Evolutionary conservation across 2,113 vertebrate genomes (phyloP), one percentile per base, ranked within the genome.

Genomic region (Solea senegalensis): DNA sequence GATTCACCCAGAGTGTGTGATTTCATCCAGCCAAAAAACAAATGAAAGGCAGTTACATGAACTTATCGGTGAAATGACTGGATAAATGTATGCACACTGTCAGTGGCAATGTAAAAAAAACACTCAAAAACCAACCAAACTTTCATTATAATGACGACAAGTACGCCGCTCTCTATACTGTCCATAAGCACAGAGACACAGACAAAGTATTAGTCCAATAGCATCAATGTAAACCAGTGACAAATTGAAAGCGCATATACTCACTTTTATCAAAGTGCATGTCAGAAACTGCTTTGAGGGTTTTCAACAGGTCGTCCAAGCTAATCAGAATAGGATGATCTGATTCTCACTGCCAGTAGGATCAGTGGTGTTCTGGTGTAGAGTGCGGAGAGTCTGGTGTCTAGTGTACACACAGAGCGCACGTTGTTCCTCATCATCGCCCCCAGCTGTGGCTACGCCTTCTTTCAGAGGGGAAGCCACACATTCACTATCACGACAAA

Each of bases 261-360:
- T 93, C 74, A 94, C 93, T 86, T 89, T 92, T 92, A 86, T 91
- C 91, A 93, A 91, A 92, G 92, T 92, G 93, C 93, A 94, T 94
- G 91, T 93, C 92, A 93, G 85, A 90, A 86, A 74, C 89, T 73
- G 82, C 79, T 83, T 85, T 68, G 72, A 68, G 64, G 21, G 62
- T 60, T 49, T n/a, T 80, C 72, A 63, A 60, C 65, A 80, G 74
- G 74, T 88, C 57, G 53, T 87, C 21, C 61, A 40, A 16, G 54
- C 54, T 64, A 40, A 46, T 74, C n/a, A 7, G 6, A 73, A 44
- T 0, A 40, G 53, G 51, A 66, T 57, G 8, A 26, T 51, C 5
- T 44, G 62, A 63, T 54, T 65, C 11, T 7, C 66, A 50, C 63
- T 62, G 64, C 14, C 27, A 10, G 53, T 46, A 40, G 26, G 15